phyloP scores from a whole-genome alignment of 2,888 invertebrate genomes.

The Epinotia ramella region DNA sequence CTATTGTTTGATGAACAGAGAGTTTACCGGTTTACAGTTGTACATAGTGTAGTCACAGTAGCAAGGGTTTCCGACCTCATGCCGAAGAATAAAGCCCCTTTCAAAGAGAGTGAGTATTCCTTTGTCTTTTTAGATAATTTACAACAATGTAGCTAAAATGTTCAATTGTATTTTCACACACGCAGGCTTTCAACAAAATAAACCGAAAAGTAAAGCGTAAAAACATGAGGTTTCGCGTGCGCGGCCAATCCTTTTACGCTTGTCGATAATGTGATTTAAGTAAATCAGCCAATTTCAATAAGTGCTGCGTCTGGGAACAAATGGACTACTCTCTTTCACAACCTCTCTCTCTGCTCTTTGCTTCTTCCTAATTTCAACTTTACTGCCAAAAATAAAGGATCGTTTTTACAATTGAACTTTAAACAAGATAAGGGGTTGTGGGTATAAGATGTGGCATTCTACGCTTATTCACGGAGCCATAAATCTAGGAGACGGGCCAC shows the following conservation, averaged over 20 bases:
- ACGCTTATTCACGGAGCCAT: conserved; percentile 74
- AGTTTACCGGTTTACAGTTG: too few relatives aligned
- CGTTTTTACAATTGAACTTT: not conserved
- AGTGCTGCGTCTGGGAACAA: conserved; percentile 74
- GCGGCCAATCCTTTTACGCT: conserved; percentile 71
- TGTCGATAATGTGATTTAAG: conserved; percentile 70
- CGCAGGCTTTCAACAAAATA: conserved; percentile 40
- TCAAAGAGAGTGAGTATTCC: not conserved
- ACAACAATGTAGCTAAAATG: conserved; percentile 21
- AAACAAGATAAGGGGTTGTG: conserved; percentile 6
- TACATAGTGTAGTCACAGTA: not conserved
- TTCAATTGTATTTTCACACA: conserved; percentile 27
- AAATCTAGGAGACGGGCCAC: conserved; percentile 64
- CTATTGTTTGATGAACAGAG: too few relatives aligned
- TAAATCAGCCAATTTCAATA: conserved; percentile 83
- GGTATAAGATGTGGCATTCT: conserved; percentile 53
- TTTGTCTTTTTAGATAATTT: not conserved
- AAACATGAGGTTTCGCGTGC: conserved; percentile 56
- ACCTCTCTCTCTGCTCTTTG: conserved; percentile 4
- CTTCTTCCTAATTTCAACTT: conserved; percentile 8
- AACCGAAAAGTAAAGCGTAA: conserved; percentile 38
- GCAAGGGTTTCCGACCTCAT: not conserved
- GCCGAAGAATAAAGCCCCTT: not conserved
- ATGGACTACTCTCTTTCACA: conserved; percentile 45
- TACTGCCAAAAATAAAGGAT: conserved; percentile 10